Percentiles rank a stretch among this genome's conserved stretches.
phyloP scores from a whole-genome alignment of 2,113 vertebrate species.

The Hippocampus comes region DNA sequence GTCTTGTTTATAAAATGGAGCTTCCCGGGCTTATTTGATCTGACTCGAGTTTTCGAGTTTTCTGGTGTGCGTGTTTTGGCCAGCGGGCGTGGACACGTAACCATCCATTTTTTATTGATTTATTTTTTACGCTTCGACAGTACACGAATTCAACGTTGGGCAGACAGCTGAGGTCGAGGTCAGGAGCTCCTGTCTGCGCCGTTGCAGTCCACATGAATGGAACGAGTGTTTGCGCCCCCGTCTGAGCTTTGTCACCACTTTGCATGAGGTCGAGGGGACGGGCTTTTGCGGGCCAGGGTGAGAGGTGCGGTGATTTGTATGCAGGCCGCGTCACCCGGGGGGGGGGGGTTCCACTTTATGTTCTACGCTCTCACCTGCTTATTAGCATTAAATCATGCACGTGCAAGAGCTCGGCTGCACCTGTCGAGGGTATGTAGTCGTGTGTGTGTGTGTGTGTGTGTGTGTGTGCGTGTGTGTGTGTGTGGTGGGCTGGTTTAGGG shows the following conservation, averaged over 20 bases:
- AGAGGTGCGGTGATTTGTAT: constrained; percentile 74
- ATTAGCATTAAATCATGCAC: constrained; percentile 90
- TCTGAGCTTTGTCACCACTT: constrained; percentile 69
- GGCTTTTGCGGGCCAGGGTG: not conserved
- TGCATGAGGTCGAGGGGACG: constrained; percentile 44
- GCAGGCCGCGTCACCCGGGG: constrained; percentile 74
- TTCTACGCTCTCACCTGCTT: constrained; percentile 88
- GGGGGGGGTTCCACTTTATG: constrained; percentile 74
- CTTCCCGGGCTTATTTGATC: not conserved
- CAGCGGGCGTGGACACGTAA: not conserved
- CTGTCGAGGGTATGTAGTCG: constrained; percentile 70
- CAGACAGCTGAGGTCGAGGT: constrained; percentile 57
- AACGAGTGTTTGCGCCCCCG: constrained; percentile 51
- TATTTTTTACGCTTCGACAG: not conserved
- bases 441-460: constrained; percentile 12
- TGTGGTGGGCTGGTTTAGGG: not conserved
- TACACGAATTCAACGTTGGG: not conserved
- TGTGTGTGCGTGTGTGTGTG: constrained; percentile 7
- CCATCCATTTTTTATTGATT: not conserved
- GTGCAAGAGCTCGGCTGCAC: constrained; percentile 85
- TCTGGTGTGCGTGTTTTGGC: not conserved
- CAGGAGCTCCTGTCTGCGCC: constrained; percentile 58
- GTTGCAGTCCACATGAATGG: constrained; percentile 52
- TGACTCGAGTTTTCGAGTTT: not conserved
- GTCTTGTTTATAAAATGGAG: not conserved